Percentiles rank a stretch among this genome's conserved stretches.
phyloP scores from a whole-genome alignment of 2,888 invertebrate species.

The Cactoblastis cactorum region DNA sequence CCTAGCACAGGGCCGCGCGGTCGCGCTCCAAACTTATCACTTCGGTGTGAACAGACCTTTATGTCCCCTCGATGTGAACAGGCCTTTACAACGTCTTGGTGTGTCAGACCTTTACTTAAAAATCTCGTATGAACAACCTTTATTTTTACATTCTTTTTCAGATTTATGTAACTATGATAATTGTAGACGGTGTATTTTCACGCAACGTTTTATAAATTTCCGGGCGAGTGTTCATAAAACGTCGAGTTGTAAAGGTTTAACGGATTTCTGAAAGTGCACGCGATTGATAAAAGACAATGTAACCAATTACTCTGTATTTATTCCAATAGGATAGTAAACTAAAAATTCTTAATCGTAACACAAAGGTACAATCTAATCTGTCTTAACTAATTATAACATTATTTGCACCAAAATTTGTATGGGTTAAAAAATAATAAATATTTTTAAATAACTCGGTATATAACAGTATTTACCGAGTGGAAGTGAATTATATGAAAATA shows the following conservation, averaged over 20 bases:
- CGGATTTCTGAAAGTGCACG: neutral
- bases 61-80: no score
- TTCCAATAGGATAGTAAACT: neutral
- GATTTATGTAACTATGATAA: no score
- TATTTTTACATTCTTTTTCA: no score
- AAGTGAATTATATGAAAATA: no score
- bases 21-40: constrained; percentile 55
- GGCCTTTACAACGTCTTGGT: no score
- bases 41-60: constrained; percentile 41
- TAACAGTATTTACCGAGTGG: no score
- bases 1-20: constrained; percentile 58
- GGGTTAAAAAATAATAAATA: no score
- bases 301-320: neutral
- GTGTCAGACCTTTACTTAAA: no score
- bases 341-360: neutral
- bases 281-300: neutral
- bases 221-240: neutral
- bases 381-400: neutral
- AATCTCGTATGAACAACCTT: no score
- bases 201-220: no score
- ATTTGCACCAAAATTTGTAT: neutral
- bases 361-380: neutral
- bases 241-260: neutral
- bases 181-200: neutral
- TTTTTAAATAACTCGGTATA: no score